Conservation (phyloP, 2,113 vertebrate genomes). For the Pseudorhombus dupliciocellatus region DNA sequence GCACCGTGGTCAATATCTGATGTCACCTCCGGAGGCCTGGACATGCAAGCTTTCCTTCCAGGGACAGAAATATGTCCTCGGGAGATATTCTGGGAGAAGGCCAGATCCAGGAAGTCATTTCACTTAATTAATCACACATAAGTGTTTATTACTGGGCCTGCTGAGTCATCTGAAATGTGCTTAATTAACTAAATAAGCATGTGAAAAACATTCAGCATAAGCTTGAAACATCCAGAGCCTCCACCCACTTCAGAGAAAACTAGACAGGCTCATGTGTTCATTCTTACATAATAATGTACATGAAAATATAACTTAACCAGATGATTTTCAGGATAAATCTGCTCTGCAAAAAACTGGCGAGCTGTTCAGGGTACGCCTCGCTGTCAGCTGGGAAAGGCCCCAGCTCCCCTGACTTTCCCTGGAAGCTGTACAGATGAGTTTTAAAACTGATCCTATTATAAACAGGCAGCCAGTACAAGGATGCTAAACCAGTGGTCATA, state of each 20-base stretch:
- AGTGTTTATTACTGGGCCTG: constrained; percentile 67
- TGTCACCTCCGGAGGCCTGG: neutral
- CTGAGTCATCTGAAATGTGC: constrained; percentile 46
- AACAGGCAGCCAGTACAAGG: no score
- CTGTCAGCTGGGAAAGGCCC: no score
- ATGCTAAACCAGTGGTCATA: no score
- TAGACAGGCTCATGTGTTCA: neutral
- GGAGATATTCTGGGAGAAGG: constrained; percentile 40
- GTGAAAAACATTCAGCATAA: constrained; percentile 27
- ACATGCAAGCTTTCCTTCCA: constrained; percentile 17
- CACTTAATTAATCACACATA: constrained; percentile 64
- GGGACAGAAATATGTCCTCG: constrained; percentile 10
- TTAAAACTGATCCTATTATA: no score
- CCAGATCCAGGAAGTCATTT: constrained; percentile 34
- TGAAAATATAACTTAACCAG: no score
- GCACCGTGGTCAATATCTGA: constrained; percentile 25
- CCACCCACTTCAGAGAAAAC: neutral
- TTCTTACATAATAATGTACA: no score
- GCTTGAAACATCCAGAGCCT: neutral
- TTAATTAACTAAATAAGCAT: constrained; percentile 55
- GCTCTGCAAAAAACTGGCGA: no score
- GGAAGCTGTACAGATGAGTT: no score
- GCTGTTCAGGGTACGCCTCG: no score
- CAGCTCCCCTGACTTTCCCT: no score
- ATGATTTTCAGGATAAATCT: no score